Conservation (phyloP, 1,140 invertebrate genomes). For the Drosophila auraria region DNA sequence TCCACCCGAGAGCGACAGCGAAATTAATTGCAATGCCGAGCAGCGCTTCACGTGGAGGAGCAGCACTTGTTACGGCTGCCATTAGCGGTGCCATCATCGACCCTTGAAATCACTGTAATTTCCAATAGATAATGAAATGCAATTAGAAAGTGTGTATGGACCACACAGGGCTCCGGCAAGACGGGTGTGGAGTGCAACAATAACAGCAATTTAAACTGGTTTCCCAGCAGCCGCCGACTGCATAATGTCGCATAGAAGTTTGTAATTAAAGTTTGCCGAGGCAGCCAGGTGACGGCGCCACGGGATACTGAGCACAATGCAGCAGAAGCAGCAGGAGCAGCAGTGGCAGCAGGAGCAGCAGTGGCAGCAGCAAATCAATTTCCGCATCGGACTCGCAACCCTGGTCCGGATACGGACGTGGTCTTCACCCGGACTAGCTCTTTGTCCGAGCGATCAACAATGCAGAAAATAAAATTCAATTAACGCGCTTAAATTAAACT, state of each 20-base stretch:
- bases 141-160: conserved; percentile 62
- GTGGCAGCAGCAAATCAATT: conserved; percentile 70
- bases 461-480: conserved; percentile 84
- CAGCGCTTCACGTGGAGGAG: conserved; percentile 40
- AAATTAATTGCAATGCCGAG: conserved; percentile 67
- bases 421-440: conserved; percentile 17
- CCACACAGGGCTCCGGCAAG: conserved; percentile 20
- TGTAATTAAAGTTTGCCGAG: conserved; percentile 79
- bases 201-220: conserved; percentile 69
- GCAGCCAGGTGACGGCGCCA: conserved; percentile 46
- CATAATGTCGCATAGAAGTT: conserved; percentile 66
- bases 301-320: conserved; percentile 46
- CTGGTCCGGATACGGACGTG: conserved; percentile 15
- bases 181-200: conserved; percentile 59
- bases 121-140: conserved; percentile 77
- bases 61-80: conserved; percentile 44
- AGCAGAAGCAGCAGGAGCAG: conserved; percentile 22
- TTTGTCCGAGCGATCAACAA: conserved; percentile 46
- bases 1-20: conserved; percentile 20
- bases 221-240: conserved; percentile 31
- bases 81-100: conserved; percentile 45
- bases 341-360: background rate
- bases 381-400: conserved; percentile 49
- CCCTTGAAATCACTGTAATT: conserved; percentile 62
- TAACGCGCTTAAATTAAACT: conserved; percentile 85